Evolutionary conservation across 1,140 invertebrate genomes (phyloP), one percentile per base, ranked within the genome.

Genomic region (Chelonus insularis): DNA sequence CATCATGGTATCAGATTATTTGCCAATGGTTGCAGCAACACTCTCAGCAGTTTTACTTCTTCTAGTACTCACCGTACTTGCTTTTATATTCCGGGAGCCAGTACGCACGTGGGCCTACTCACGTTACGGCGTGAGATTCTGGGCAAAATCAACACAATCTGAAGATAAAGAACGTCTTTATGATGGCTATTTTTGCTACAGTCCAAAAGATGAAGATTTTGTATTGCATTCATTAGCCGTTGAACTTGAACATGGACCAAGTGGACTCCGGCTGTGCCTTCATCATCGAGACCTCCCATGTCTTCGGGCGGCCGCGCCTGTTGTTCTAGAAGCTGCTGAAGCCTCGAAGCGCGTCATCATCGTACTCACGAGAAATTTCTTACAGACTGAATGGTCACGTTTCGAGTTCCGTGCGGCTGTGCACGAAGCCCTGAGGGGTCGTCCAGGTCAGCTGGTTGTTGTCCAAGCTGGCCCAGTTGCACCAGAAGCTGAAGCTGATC

Each of bases 131-230:
- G 85, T 94, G 0, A 84, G 92, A 16, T 85, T 95, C 25, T 91
- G 88, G 82, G 45, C 81, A 60, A 70, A 83, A 69, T 36, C 71
- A 0, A 57, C 68, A 12, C 74, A 21, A 68, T 67, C 18, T 70
- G 89, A 91, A 72, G 91, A 93, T 64, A 86, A 87, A 48, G 91
- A 94, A 71, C 94, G 94, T 68, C 81, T 94, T 8, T 97, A 94
- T 78, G 96, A 97, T 74, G 94, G 92, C 34, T 96, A 95, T 77
- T 89, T 97, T 2, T 90, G 93, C 62, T 96, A 97, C 81, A 94
- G 92, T 62, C 91, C 92, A 14, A 93, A 95, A 78, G 95, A 97
- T 79, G 92, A 95, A 70, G 89, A 94, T 72, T 94, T 95, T 72
- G 91, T 96, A 0, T 82, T 91, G 21, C 89, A 93, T 66, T 91